Conservation (phyloP, 2,797 vertebrate species). For the Bovichtus variegatus region DNA sequence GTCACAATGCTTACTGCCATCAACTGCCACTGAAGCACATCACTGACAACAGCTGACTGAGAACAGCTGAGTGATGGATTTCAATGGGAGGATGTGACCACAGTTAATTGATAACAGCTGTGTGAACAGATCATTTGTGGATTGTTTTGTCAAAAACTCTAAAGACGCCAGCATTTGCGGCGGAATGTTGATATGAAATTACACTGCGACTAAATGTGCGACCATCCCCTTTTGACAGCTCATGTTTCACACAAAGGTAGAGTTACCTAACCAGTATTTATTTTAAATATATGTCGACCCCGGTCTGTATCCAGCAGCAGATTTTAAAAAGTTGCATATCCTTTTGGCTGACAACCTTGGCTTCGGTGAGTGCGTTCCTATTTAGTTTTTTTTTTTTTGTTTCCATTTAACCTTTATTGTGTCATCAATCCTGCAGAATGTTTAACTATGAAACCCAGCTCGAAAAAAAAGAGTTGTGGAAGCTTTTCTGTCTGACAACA, state of each 20-base stretch:
- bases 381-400: background rate
- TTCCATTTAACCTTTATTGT: background rate
- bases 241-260: background rate
- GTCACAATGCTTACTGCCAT: background rate
- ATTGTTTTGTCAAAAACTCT: background rate
- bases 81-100: constrained; percentile 10
- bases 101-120: constrained; percentile 29
- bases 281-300: background rate
- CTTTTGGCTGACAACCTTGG: background rate
- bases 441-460: background rate
- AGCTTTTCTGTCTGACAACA: background rate
- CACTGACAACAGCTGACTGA: background rate
- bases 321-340: too few relatives aligned
- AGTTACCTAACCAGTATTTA: background rate
- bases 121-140: constrained; percentile 1
- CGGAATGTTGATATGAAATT: background rate
- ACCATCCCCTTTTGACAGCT: background rate
- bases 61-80: constrained; percentile 18
- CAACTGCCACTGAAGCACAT: background rate
- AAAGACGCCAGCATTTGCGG: background rate
- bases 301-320: background rate
- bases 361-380: background rate
- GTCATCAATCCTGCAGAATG: background rate
- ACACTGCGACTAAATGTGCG: background rate
- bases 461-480: background rate